Percentiles rank a stretch among this genome's conserved stretches.
Conservation (phyloP, 2,113 vertebrate species). For the Apeltes quadracus region DNA sequence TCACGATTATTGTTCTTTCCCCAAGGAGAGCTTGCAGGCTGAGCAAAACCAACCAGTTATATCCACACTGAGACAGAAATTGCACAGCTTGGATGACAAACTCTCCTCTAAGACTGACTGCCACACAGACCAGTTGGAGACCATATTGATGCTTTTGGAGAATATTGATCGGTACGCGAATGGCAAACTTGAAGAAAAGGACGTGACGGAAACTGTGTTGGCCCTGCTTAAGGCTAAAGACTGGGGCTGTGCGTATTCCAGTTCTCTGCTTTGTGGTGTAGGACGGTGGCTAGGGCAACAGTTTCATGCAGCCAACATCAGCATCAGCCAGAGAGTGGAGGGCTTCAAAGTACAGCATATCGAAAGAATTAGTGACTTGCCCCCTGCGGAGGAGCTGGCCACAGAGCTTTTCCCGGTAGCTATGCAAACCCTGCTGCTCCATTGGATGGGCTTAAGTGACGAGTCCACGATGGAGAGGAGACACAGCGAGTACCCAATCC, state of each 20-base stretch:
- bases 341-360: constrained; percentile 84
- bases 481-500: constrained; percentile 83
- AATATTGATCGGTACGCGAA: constrained; percentile 59
- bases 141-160: constrained; percentile 67
- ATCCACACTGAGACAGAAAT: constrained; percentile 49
- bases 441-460: constrained; percentile 86
- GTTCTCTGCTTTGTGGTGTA: constrained; percentile 70
- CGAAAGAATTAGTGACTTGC: constrained; percentile 83
- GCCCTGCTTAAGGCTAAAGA: constrained; percentile 67
- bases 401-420: constrained; percentile 83
- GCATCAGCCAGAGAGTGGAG: constrained; percentile 83
- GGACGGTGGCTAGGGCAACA: constrained; percentile 82
- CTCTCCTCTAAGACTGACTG: constrained; percentile 32
- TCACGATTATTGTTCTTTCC: constrained; percentile 78
- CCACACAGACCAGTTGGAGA: constrained; percentile 55
- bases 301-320: constrained; percentile 79
- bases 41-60: neutral
- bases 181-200: constrained; percentile 65
- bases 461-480: constrained; percentile 77
- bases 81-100: constrained; percentile 62
- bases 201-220: constrained; percentile 63
- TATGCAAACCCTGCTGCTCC: constrained; percentile 80
- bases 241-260: constrained; percentile 75
- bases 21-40: constrained; percentile 16
- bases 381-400: constrained; percentile 82